A percentile compares a stretch with the other conserved stretches of the same genome.
These are phyloP conservation scores for Lamproptera curius DNA, from an alignment of 2,888 invertebrate genomes.

Conservation along the genomic window DNA sequence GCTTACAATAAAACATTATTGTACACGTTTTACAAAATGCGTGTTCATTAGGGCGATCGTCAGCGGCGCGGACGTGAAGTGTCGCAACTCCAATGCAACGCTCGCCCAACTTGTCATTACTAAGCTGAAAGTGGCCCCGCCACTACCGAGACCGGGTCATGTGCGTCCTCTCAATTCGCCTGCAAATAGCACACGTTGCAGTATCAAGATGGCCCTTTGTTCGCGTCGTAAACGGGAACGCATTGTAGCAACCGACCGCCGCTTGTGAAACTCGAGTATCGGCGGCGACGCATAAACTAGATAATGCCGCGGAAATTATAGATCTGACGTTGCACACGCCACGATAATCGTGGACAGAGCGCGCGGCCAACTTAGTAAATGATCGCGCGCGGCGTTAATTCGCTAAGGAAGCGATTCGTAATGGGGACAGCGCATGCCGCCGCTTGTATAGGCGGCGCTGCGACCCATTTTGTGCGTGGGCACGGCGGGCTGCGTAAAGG, in stretches of 20 bases:
- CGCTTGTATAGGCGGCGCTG: constrained; percentile 50
- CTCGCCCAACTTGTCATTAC: constrained; percentile 46
- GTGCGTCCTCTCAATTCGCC: constrained; percentile 48
- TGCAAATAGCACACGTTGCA: constrained; percentile 27
- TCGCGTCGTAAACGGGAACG: constrained; percentile 22
- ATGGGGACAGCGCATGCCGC: constrained; percentile 63
- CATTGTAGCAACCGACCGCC: constrained; percentile 26
- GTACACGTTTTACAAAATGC: too few species aligned
- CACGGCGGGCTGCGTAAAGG: constrained; percentile 53
- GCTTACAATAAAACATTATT: too few species aligned
- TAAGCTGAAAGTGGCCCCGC: constrained; percentile 59
- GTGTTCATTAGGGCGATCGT: constrained; percentile 31
- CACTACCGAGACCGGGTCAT: constrained; percentile 56
- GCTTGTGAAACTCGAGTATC: constrained; percentile 3
- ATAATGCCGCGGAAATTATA: constrained; percentile 11
- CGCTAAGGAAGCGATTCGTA: constrained; percentile 63
- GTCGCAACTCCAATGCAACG: constrained; percentile 44
- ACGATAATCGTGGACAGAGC: constrained; percentile 21
- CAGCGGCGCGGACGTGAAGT: constrained; percentile 35
- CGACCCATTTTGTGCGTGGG: constrained; percentile 72
- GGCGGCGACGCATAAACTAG: constrained; percentile 2
- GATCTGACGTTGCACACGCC: constrained; percentile 7
- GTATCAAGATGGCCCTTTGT: constrained; percentile 35
- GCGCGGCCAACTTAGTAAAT: constrained; percentile 38
- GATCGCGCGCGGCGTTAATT: constrained; percentile 56